Base-by-base conservation (phyloP, 2,797 vertebrate species). In the Dallia pectoralis region DNA sequence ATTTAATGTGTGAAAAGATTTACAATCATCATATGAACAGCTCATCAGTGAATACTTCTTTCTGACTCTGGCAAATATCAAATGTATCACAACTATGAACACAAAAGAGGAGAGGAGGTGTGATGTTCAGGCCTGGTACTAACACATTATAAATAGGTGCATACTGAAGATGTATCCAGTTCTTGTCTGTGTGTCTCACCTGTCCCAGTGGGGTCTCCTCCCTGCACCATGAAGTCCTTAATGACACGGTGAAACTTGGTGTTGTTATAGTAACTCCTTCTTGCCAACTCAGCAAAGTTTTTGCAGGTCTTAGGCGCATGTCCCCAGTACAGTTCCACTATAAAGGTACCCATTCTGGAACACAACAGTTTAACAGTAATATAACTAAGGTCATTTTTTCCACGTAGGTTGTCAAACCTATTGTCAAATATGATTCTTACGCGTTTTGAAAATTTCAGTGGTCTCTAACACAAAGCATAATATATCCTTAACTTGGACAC, bases 221-320 rank as follows among this genome's bases (percentile, higher is more conserved):
- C 95, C 69, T 97, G 96, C 73, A 98, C 95, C 96, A 99, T 98
- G 89, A 99, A 99, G 74, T 97, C 95, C 83, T 95, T 96, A 84
- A 98, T 97, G 81, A 98, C 90, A 14, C 97, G 89, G 79, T 98
- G 97, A 84, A 98, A 98, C 81, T 94, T 96, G 18, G 94, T 98
- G 75, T 93, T 95, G n/a, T 93, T 97, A 90, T 96, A 98, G 85
- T 97, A 99, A 4, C 96, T 96, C 12, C 96, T 93, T 48, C 95
- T 93, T 69, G 93, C 81, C 72, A 99, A 83, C 79, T 99, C 97
- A 0, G 96, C 95, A 2, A 99, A 98, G 84, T 98, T 98, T 85
- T 94, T 96, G 79, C 97, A 98, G 32, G 97, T 97, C 71, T 93
- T 95, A 0, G 96, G 96, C 0, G 97, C 97, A 0, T 99, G 97